phyloP scores from a whole-genome alignment of 2,113 vertebrate genomes.

The Catagonus wagneri region DNA sequence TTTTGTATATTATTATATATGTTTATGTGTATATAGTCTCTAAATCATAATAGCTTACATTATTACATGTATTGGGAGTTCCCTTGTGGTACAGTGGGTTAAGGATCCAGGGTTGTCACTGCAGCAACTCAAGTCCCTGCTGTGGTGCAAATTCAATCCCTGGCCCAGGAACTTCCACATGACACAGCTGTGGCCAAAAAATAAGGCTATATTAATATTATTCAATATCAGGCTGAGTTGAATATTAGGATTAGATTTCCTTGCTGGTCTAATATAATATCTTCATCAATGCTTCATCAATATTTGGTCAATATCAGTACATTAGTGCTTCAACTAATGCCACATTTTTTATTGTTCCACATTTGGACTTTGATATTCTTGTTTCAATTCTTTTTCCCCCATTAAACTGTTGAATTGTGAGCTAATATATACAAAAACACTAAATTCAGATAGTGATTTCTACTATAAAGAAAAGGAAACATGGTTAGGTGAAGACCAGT shows the following conservation, averaged over 20 bases:
- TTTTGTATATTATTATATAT: background rate
- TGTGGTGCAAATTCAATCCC: no score
- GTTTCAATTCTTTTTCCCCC: background rate
- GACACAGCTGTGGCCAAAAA: no score
- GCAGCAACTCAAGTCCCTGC: no score
- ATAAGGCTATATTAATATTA: background rate
- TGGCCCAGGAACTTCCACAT: no score
- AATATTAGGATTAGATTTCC: background rate
- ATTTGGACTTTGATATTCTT: background rate
- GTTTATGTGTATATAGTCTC: background rate
- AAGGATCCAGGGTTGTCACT: no score
- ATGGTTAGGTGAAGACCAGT: background rate
- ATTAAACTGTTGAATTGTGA: background rate
- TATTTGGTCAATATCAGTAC: no score
- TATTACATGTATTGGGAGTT: background rate
- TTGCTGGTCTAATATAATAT: background rate
- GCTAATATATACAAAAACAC: background rate
- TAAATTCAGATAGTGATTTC: background rate
- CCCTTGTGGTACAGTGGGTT: no score
- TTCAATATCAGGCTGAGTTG: background rate
- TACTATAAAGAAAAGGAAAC: background rate
- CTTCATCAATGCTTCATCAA: background rate
- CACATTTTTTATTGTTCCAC: background rate
- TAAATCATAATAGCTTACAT: background rate
- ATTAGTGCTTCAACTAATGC: background rate